phyloP scores from a whole-genome alignment of 2,888 invertebrate genomes.

The Rhopalosiphum nymphaeae region DNA sequence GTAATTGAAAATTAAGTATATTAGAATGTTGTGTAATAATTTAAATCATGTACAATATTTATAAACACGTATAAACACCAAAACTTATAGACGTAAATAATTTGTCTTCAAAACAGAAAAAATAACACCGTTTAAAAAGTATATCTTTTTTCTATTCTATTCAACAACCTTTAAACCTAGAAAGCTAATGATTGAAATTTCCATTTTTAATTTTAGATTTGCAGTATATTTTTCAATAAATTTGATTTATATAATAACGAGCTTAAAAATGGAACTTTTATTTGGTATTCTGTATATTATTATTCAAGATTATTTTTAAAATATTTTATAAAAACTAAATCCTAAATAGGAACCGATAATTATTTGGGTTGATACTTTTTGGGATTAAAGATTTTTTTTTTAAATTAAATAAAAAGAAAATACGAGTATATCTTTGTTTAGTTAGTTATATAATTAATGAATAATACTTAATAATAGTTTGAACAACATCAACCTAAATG shows the following conservation, averaged over 20 bases:
- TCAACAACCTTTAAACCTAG: not conserved
- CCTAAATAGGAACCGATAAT: not conserved
- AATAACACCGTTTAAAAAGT: not conserved
- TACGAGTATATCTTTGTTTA: no score
- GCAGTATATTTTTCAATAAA: not conserved
- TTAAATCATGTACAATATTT: not conserved
- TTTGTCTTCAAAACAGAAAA: not conserved
- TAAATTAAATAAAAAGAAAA: not conserved
- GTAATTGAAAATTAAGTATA: not conserved
- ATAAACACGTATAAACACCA: not conserved
- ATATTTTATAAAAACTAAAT: not conserved
- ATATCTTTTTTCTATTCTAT: not conserved
- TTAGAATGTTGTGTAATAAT: not conserved
- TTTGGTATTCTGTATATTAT: not conserved
- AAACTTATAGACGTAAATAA: not conserved
- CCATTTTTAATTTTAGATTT: not conserved
- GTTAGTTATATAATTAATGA: not conserved
- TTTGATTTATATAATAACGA: not conserved
- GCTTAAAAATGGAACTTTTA: not conserved
- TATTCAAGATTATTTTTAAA: not conserved
- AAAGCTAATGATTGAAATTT: not conserved
- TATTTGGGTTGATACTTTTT: not conserved
- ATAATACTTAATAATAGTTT: not conserved
- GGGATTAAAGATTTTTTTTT: not conserved
- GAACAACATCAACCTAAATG: not conserved